Conservation (phyloP, 2,888 invertebrate genomes). For the Apocheima hispidaria region DNA sequence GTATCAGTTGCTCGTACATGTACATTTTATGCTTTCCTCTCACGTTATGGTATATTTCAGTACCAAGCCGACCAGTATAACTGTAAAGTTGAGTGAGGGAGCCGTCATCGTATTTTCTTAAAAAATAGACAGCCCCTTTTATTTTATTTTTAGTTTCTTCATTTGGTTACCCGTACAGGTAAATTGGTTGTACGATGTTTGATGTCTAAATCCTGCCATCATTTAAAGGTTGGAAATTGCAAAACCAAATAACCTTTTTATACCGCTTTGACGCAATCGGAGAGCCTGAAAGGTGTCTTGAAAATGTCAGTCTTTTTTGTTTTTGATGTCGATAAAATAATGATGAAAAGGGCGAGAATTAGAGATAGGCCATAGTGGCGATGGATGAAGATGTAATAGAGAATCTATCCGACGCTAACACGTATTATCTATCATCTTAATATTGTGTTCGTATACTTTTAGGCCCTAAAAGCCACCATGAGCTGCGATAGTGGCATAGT, state of each 20-base stretch:
- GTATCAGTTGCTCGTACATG: background rate
- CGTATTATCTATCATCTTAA: background rate
- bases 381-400: background rate
- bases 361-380: background rate
- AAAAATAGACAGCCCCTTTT: too few species aligned
- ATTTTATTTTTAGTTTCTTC: background rate
- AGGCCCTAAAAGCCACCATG: too few species aligned
- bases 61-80: background rate
- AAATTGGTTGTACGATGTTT: background rate
- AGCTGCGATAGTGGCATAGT: too few species aligned
- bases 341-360: background rate
- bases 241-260: conserved; percentile 11
- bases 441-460: background rate
- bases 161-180: too few species aligned
- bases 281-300: background rate
- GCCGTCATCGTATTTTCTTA: background rate
- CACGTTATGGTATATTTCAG: background rate
- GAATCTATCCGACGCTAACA: background rate
- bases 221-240: conserved; percentile 8
- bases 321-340: conserved; percentile 7
- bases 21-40: background rate
- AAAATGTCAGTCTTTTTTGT: conserved; percentile 7
- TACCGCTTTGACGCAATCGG: conserved; percentile 8
- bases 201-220: background rate
- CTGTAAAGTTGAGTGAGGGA: background rate